A percentile compares a stretch with the other conserved stretches of the same genome.
phyloP scores from a whole-genome alignment of 2,888 invertebrate genomes.

The Lapara coniferarum region DNA sequence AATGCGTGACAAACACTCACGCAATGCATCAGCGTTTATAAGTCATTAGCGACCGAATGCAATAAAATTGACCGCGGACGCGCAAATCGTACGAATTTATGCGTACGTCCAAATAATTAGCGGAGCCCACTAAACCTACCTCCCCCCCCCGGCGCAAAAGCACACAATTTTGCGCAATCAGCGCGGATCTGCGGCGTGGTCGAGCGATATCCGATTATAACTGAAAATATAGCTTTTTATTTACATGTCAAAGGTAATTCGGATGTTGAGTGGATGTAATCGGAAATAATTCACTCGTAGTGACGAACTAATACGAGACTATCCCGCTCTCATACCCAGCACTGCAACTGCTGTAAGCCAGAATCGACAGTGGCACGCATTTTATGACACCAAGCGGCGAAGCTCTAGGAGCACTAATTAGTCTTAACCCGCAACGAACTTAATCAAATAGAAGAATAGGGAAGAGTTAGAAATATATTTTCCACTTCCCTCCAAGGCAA shows the following conservation, averaged over 20 bases:
- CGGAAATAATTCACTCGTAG: neutral
- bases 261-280: constrained; percentile 27
- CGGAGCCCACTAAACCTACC: constrained; percentile 29
- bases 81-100: constrained; percentile 17
- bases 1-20: constrained; percentile 20
- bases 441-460: no score
- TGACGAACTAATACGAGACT: no score
- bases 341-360: no score
- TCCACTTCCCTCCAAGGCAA: no score
- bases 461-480: no score
- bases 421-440: no score
- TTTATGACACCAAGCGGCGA: no score
- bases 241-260: constrained; percentile 34
- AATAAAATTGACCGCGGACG: constrained; percentile 23
- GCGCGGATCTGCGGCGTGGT: constrained; percentile 28
- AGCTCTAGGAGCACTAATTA: no score
- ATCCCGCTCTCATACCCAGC: no score
- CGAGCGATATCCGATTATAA: constrained; percentile 37
- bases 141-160: constrained; percentile 12
- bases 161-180: constrained; percentile 31
- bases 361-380: no score
- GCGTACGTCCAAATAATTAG: constrained; percentile 28
- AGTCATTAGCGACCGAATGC: constrained; percentile 21
- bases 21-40: constrained; percentile 10
- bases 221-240: constrained; percentile 43